Evolutionary conservation across 2,797 vertebrate species (phyloP).

Genomic region (Aselliscus stoliczkanus): DNA sequence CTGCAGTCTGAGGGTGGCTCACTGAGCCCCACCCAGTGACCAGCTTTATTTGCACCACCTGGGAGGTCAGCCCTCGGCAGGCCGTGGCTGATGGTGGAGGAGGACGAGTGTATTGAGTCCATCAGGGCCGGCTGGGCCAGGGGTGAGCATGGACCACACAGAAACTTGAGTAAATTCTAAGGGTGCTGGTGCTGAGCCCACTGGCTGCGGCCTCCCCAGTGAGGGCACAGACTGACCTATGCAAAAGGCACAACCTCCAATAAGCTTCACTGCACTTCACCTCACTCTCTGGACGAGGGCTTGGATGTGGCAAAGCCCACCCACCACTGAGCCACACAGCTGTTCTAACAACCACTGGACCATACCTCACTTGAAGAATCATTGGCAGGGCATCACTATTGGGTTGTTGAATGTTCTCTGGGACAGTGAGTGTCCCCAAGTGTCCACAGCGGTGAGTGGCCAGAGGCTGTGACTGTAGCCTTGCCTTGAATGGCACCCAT

Average conservation of each 20-base stretch:
- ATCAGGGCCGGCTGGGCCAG: background rate
- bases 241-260: background rate
- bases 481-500: background rate
- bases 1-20: background rate
- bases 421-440: background rate
- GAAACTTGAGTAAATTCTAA: background rate
- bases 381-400: fast-evolving
- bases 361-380: background rate
- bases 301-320: fast-evolving
- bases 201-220: background rate
- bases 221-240: background rate
- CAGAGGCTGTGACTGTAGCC: background rate
- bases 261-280: too few species aligned
- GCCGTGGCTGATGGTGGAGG: background rate
- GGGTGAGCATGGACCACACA: background rate
- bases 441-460: background rate
- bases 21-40: background rate
- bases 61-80: background rate
- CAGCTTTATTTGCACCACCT: background rate
- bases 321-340: background rate
- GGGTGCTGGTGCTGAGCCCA: background rate
- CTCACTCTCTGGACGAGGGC: background rate
- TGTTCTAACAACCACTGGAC: background rate
- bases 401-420: fast-evolving
- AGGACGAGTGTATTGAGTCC: background rate